Evolutionary conservation across 1,140 invertebrate genomes (phyloP), one percentile per base, ranked within the genome.

Genomic region (Eurytemora carolleeae): DNA sequence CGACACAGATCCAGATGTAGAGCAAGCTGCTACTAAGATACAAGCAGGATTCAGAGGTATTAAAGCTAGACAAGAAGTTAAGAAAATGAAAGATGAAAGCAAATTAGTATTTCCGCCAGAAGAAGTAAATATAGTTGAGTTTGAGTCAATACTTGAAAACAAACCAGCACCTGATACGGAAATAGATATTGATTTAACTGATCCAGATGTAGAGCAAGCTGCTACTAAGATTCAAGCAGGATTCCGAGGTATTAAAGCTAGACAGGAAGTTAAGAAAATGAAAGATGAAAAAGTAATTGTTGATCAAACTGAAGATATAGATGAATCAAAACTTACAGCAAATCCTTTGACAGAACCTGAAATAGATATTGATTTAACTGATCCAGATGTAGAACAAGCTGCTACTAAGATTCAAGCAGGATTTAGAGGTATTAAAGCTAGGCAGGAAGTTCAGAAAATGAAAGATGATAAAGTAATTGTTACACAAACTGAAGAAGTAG

Each of bases 371-470:
- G 74, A 75, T 66, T 66, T 76, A 53, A 74, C 74, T 63, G 77
- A 79, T 68, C 77, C 76, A 2, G 77, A 79, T 58, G 71, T 78
- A 58, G 21, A 12, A 31, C 69, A 73, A 26, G 75, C 73, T 7
- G 75, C 73, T 20, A 63, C 70, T 3, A 75, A 74, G 65, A 75
- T 75, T 59, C 74, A 75, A 64, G 71, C 72, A 2, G 71, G 70
- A 17, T 75, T 73, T 64, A 63, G 66, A 2, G 66, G 66, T 1
- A 58, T 59, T 17, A 55, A 59, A 26, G 63, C 60, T 2, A 55
- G 66, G 7, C 63, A 65, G 55, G 54, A 60, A 21, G 60, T 55
- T 26, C 58, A 61, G 26, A 61, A 57, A 18, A 63, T 63, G 24
- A 55, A 64, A 18, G 63, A 64, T 20, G 31, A 65, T 55, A 12